Percentiles rank a stretch among this genome's conserved stretches.
Conservation (phyloP, 53 echinoderm and acorn worm species). For the Apostichopus leukothele region DNA sequence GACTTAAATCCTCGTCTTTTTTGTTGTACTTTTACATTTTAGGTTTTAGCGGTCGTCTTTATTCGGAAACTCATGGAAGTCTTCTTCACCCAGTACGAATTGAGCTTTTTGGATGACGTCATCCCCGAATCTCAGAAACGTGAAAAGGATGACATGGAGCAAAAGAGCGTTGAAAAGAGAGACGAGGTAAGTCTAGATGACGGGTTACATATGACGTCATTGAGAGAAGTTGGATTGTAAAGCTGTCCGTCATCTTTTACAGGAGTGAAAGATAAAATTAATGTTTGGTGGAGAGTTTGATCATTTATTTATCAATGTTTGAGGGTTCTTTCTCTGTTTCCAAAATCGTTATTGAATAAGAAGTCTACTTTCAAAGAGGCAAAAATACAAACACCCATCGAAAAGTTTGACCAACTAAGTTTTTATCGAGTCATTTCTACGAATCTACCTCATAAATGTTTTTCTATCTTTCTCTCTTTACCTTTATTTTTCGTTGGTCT, state of each 20-base stretch:
- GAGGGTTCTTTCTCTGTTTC: no score
- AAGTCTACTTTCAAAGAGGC: no score
- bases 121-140: constrained; percentile 87
- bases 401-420: no score
- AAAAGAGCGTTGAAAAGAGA: constrained; percentile 57
- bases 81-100: constrained; percentile 76
- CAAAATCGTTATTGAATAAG: no score
- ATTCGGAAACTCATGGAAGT: constrained; percentile 81
- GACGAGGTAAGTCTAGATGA: constrained; percentile 66
- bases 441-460: no score
- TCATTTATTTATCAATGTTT: background rate
- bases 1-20: no score
- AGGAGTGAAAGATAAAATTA: no score
- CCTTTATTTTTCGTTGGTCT: background rate
- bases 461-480: background rate
- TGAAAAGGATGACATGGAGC: constrained; percentile 69
- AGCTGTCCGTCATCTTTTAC: no score
- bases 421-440: no score
- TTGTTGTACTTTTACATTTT: background rate
- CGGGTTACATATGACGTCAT: background rate
- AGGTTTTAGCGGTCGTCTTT: constrained; percentile 91
- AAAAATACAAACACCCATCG: no score
- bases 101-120: constrained; percentile 85
- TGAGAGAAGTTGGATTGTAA: no score
- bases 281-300: background rate